phyloP scores from a whole-genome alignment of 2,113 vertebrate species.

The Brachypteracias leptosomus region DNA sequence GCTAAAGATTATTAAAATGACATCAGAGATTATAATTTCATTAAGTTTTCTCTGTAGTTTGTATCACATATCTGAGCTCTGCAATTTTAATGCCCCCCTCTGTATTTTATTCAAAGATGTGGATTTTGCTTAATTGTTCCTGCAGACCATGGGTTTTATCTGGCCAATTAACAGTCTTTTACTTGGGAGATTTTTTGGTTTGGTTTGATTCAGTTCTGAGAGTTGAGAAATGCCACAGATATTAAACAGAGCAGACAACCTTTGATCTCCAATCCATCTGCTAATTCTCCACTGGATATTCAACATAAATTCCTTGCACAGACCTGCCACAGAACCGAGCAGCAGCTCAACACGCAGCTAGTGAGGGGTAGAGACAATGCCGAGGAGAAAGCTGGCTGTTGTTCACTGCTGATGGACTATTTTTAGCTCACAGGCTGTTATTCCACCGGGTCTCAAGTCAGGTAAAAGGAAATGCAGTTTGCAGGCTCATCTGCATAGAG shows the following conservation, averaged over 20 bases:
- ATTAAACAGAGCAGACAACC: neutral
- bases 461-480: constrained; percentile 54
- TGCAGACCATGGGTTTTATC: neutral
- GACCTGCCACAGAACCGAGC: neutral
- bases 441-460: constrained; percentile 32
- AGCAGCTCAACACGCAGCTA: neutral
- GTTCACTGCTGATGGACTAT: neutral
- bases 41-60: neutral
- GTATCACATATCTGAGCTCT: neutral
- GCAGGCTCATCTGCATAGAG: constrained; percentile 7
- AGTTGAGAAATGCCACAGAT: neutral
- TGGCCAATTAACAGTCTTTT: neutral
- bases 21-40: neutral
- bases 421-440: constrained; percentile 51
- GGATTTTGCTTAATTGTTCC: neutral
- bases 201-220: neutral
- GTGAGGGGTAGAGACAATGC: neutral
- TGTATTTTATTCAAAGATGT: neutral
- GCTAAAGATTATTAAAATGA: neutral
- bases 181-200: neutral
- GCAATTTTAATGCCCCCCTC: neutral
- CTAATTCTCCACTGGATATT: neutral
- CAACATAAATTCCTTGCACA: neutral
- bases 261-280: neutral
- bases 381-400: neutral